Evolutionary conservation across 2,797 vertebrate species (phyloP).

Genomic region (Acrossocheilus fasciatus): DNA sequence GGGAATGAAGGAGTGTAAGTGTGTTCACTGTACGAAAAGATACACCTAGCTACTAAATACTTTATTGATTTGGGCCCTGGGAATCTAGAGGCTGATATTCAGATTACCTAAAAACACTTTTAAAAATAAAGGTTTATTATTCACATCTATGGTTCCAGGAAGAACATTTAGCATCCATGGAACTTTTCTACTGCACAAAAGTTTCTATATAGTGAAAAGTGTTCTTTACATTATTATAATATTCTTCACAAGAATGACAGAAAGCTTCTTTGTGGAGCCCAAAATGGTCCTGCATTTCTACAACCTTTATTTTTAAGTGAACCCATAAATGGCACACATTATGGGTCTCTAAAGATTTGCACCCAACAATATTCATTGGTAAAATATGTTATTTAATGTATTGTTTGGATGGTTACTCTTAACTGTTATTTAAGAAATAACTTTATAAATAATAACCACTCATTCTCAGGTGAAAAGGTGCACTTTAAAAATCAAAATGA

Average conservation of each 20-base stretch:
- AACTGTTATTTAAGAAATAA: neutral
- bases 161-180: neutral
- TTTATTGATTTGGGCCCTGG: neutral
- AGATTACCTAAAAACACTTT: neutral
- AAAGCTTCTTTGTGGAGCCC: neutral
- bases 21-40: neutral
- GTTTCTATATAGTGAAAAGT: neutral
- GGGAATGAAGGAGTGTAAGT: slow-evolving; percentile 87
- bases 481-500: neutral
- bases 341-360: neutral
- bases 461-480: neutral
- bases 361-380: neutral
- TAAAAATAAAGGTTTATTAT: neutral
- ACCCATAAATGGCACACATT: neutral
- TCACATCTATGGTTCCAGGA: neutral
- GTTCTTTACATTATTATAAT: neutral
- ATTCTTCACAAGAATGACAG: neutral
- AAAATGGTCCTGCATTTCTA: neutral
- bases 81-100: neutral
- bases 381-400: neutral
- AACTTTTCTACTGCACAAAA: neutral
- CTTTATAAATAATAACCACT: neutral
- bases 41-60: neutral
- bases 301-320: neutral
- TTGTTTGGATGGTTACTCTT: neutral